Conservation (phyloP, 2,888 invertebrate species). For the Drosophila gaucha region DNA sequence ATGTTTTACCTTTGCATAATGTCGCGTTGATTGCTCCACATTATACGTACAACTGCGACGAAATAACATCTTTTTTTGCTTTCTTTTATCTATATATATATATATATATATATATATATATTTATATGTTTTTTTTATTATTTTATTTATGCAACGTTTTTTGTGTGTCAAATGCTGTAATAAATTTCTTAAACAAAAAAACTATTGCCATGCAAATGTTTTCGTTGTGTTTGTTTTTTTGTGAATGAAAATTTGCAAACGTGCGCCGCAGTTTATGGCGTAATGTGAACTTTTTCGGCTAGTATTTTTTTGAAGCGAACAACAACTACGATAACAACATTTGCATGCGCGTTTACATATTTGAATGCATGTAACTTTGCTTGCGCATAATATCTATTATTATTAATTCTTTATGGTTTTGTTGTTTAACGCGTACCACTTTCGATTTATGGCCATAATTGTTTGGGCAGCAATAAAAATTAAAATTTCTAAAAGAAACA, state of each 20-base stretch:
- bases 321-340: conserved; percentile 14
- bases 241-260: conserved; percentile 45
- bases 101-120: background rate
- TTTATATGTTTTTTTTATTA: background rate
- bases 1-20: conserved; percentile 82
- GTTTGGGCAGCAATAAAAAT: conserved; percentile 21
- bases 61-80: conserved; percentile 74
- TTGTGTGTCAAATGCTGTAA: conserved; percentile 30
- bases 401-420: conserved; percentile 14
- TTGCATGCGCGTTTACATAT: too few species aligned
- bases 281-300: conserved; percentile 4
- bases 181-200: conserved; percentile 12
- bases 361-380: too few species aligned
- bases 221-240: conserved; percentile 9
- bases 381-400: conserved; percentile 16
- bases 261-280: conserved; percentile 22
- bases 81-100: conserved; percentile 1
- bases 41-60: conserved; percentile 83
- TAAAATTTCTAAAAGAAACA: background rate
- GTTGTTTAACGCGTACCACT: conserved; percentile 43
- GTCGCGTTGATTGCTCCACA: conserved; percentile 83
- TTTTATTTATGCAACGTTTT: conserved; percentile 25
- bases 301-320: conserved; percentile 29
- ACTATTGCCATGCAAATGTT: conserved; percentile 29
- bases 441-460: conserved; percentile 26